phyloP scores from a whole-genome alignment of 2,113 vertebrate species.

The Ibidorhyncha struthersii region DNA sequence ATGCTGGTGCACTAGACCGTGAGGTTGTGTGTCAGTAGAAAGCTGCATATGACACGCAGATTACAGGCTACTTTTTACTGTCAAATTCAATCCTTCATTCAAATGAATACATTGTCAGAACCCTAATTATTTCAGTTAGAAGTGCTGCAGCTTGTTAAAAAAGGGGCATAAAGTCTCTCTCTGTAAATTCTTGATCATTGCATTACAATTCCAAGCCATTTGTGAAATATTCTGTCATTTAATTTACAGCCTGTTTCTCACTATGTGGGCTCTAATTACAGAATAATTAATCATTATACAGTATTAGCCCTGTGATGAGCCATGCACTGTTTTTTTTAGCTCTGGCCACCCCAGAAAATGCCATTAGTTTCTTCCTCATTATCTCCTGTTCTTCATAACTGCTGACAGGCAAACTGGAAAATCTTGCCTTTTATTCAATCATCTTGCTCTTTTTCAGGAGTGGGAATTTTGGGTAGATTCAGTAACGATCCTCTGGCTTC shows the following conservation, averaged over 20 bases:
- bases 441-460: not conserved
- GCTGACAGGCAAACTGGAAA: not conserved
- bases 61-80: constrained; percentile 51
- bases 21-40: constrained; percentile 8
- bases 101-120: constrained; percentile 28
- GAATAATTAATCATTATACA: constrained; percentile 1
- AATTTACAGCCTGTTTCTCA: constrained; percentile 22
- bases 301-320: not conserved
- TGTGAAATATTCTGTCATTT: not conserved
- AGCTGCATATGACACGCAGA: not conserved
- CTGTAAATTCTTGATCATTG: not conserved
- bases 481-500: not conserved
- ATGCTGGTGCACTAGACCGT: not conserved
- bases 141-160: not conserved
- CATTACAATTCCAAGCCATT: constrained; percentile 12
- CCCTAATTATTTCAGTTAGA: constrained; percentile 40
- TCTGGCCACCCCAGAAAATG: not conserved
- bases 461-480: not conserved
- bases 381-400: not conserved
- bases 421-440: not conserved
- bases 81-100: constrained; percentile 42
- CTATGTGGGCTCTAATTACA: not conserved
- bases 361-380: constrained; percentile 3
- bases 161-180: not conserved
- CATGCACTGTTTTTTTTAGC: not conserved